A percentile compares a stretch with the other conserved stretches of the same genome.
phyloP scores from a whole-genome alignment of 2,113 vertebrate species.

The Sorex araneus region DNA sequence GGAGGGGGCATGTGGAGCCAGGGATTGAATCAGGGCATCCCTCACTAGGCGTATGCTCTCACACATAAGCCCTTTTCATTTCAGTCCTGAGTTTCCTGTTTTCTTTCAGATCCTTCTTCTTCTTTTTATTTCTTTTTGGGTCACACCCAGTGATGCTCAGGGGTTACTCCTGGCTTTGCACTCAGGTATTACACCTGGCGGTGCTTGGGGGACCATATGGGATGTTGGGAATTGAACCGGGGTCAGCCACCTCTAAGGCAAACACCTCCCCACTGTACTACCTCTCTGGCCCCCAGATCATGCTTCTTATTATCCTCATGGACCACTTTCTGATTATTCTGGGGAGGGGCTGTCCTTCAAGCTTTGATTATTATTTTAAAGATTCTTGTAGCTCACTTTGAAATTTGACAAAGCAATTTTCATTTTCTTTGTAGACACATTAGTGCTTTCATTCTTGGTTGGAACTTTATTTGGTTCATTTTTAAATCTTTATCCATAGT shows the following conservation, averaged over 20 bases:
- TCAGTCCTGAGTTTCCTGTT: slow-evolving; percentile 1
- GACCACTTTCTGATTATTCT: neutral
- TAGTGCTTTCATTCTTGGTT: neutral
- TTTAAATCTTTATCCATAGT: neutral
- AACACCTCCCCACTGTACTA: no score
- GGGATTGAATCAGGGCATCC: no score
- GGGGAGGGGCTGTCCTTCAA: neutral
- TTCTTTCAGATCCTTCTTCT: neutral
- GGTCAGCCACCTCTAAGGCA: no score
- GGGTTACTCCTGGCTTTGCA: no score
- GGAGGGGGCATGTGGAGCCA: no score
- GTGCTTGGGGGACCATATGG: no score
- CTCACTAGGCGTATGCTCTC: no score
- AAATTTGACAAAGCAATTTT: neutral
- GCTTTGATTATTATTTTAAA: neutral
- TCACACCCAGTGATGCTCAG: no score
- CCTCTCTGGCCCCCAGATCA: no score
- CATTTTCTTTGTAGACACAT: neutral
- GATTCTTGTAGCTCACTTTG: slow-evolving; percentile 43
- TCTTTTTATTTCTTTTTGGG: no score
- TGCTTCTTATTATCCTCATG: neutral
- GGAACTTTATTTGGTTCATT: slow-evolving; percentile 25
- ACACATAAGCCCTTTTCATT: neutral
- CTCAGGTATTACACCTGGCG: no score
- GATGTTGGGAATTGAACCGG: no score